Percentiles rank a stretch among this genome's conserved stretches.
Evolutionary conservation across 2,113 vertebrate species (phyloP).

Genomic region (Oxyruncus cristatus): DNA sequence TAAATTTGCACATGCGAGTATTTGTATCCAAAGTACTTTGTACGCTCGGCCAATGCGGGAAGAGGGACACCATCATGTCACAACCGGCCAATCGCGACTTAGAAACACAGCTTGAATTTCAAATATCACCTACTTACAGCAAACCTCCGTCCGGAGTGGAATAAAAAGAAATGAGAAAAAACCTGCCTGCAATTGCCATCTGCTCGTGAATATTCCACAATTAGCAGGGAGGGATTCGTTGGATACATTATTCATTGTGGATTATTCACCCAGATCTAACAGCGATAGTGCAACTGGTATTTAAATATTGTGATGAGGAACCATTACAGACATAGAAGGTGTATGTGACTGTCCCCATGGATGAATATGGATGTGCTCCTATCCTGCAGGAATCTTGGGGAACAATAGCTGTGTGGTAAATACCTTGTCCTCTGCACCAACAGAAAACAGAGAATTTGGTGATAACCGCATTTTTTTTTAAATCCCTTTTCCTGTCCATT

Average conservation of each 20-base stretch:
- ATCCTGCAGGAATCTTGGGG: conserved; percentile 3
- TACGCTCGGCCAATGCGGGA: conserved; percentile 4
- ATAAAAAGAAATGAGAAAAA: conserved; percentile 31
- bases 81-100: background rate
- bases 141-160: background rate
- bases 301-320: background rate
- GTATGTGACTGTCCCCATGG: background rate
- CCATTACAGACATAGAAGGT: background rate
- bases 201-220: conserved; percentile 61
- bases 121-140: conserved; percentile 36
- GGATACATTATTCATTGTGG: conserved; percentile 59
- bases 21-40: conserved; percentile 52
- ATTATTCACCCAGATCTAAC: conserved; percentile 40
- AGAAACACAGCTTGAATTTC: conserved; percentile 59
- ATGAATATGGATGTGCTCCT: background rate
- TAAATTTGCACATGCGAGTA: conserved; percentile 49
- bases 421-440: background rate
- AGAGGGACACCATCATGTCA: conserved; percentile 2
- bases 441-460: background rate
- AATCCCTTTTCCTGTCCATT: background rate
- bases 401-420: background rate
- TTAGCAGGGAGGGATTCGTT: conserved; percentile 9
- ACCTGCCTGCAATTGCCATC: conserved; percentile 47
- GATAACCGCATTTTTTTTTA: background rate
- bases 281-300: background rate